A percentile compares a stretch with the other conserved stretches of the same genome.
These are phyloP conservation scores for Scrobipalpa atriplicella DNA, from an alignment of 2,888 invertebrate genomes.

Conservation along the genomic window DNA sequence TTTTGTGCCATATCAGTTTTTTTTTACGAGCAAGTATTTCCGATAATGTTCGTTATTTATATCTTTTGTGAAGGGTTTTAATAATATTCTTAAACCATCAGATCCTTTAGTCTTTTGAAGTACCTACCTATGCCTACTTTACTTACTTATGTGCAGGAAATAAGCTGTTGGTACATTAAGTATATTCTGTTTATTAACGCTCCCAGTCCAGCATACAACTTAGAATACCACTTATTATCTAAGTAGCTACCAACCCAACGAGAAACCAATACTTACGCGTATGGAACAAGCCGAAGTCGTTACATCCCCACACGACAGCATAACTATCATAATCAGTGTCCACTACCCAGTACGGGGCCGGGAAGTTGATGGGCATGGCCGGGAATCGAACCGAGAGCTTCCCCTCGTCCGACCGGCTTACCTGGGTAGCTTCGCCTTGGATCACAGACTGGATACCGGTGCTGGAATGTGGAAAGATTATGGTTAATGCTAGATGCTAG, in stretches of 20 bases:
- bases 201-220: too few relatives aligned
- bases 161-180: too few relatives aligned
- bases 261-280: slow-evolving; percentile 66
- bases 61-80: too few relatives aligned
- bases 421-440: slow-evolving; percentile 80
- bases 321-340: slow-evolving; percentile 89
- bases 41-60: too few relatives aligned
- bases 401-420: slow-evolving; percentile 78
- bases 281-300: slow-evolving; percentile 77
- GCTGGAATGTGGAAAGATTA: slow-evolving; percentile 56
- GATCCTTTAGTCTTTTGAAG: too few relatives aligned
- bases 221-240: too few relatives aligned
- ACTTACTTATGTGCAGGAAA: too few relatives aligned
- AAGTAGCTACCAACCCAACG: background rate
- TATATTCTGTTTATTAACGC: too few relatives aligned
- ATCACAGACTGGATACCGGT: slow-evolving; percentile 81
- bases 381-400: slow-evolving; percentile 85
- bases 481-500: background rate
- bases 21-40: too few relatives aligned
- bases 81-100: too few relatives aligned
- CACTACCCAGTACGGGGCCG: slow-evolving; percentile 82
- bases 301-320: slow-evolving; percentile 87
- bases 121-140: too few relatives aligned
- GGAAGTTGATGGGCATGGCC: slow-evolving; percentile 79
- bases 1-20: too few relatives aligned